These are phyloP conservation scores for Semotilus atromaculatus DNA, from an alignment of 2,797 vertebrate genomes.

Conservation along the genomic window DNA sequence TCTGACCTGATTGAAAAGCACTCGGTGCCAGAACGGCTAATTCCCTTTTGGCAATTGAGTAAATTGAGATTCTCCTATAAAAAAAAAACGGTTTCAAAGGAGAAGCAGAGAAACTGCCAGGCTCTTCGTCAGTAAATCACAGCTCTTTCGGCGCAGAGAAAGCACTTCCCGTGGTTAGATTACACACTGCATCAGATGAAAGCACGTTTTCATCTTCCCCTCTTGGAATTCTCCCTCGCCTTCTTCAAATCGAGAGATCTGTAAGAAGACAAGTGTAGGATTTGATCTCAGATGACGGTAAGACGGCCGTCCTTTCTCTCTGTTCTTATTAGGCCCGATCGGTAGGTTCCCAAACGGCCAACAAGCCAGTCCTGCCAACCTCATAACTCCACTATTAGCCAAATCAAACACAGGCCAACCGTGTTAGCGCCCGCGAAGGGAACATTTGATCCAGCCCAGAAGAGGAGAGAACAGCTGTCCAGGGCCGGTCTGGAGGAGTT, in stretches of 20 bases:
- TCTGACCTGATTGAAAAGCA: constrained; percentile 48
- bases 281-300: constrained; percentile 41
- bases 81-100: constrained; percentile 56
- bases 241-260: constrained; percentile 36
- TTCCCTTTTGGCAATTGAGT: constrained; percentile 50
- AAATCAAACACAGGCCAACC: constrained; percentile 41
- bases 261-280: constrained; percentile 39
- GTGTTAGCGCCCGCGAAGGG: constrained; percentile 35
- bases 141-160: constrained; percentile 35
- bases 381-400: constrained; percentile 44
- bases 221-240: constrained; percentile 8
- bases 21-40: constrained; percentile 36
- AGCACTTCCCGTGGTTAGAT: constrained; percentile 54
- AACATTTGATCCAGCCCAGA: constrained; percentile 44
- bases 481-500: constrained; percentile 16
- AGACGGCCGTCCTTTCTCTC: not conserved
- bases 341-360: constrained; percentile 37
- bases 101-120: constrained; percentile 44
- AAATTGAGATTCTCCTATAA: constrained; percentile 60
- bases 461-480: constrained; percentile 57
- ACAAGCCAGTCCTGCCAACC: constrained; percentile 30
- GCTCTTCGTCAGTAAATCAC: constrained; percentile 49
- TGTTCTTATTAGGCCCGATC: constrained; percentile 47
- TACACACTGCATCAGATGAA: constrained; percentile 56
- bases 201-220: constrained; percentile 47